These are phyloP conservation scores for Sinopyrophorus schimmeli DNA, from an alignment of 2,888 invertebrate genomes.

Conservation along the genomic window DNA sequence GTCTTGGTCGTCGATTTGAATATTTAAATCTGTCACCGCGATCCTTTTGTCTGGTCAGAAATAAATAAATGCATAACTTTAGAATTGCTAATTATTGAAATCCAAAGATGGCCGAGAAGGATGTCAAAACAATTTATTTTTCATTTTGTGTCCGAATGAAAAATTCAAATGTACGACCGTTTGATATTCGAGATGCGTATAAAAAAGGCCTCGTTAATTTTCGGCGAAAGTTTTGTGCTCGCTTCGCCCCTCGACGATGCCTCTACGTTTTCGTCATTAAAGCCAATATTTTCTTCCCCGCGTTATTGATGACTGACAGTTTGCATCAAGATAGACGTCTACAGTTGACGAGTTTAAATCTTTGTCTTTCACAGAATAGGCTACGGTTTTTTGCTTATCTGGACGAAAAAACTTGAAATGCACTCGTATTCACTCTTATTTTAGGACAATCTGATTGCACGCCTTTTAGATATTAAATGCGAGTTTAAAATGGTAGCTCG, in stretches of 20 bases:
- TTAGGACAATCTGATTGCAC: slow-evolving; percentile 35
- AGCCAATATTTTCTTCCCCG: slow-evolving; percentile 38
- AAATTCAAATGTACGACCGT: slow-evolving; percentile 38
- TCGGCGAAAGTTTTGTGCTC: slow-evolving; percentile 38
- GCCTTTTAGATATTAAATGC: slow-evolving; percentile 29
- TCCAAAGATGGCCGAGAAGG: slow-evolving; percentile 42
- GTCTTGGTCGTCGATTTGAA: slow-evolving; percentile 49
- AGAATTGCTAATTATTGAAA: slow-evolving; percentile 53
- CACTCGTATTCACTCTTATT: slow-evolving; percentile 35
- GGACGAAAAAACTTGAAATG: slow-evolving; percentile 36
- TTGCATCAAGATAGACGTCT: slow-evolving; percentile 52
- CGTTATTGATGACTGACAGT: slow-evolving; percentile 54
- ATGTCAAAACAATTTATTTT: slow-evolving; percentile 42
- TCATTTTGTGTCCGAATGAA: slow-evolving; percentile 33
- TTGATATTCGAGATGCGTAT: slow-evolving; percentile 40
- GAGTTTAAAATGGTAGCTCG: slow-evolving; percentile 27
- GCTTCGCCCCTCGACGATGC: slow-evolving; percentile 4
- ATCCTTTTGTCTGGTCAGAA: slow-evolving; percentile 51
- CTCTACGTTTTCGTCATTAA: slow-evolving; percentile 25
- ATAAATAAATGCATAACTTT: slow-evolving; percentile 53
- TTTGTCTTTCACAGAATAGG: slow-evolving; percentile 45
- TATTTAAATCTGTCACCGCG: slow-evolving; percentile 53
- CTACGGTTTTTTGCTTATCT: slow-evolving; percentile 36
- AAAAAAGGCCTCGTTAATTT: slow-evolving; percentile 50
- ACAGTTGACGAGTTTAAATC: slow-evolving; percentile 48